Base-by-base conservation (phyloP, 1,140 invertebrate species). In the Oscheius sp. region DNA sequence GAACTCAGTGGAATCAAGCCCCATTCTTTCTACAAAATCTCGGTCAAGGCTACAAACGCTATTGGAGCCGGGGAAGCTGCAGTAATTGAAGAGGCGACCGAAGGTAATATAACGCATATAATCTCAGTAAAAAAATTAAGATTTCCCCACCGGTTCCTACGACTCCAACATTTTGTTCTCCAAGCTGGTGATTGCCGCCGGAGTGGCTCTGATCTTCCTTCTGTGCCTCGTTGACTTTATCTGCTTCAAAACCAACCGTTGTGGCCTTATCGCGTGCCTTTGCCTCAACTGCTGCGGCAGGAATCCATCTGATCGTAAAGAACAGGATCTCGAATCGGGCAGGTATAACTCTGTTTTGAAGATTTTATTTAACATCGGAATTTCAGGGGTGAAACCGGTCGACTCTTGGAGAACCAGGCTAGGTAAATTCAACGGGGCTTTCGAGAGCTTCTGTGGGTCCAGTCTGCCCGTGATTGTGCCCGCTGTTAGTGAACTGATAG, bases 261-360 rank as follows among this genome's bases (percentile, higher is more conserved):
- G 71, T 49, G 71, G 71, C 3, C 35, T 73, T 2, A 45, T 73
- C 36, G 65, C 71, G 7, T 73, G 71, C 46, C 49, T 73, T 13
- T 73, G 71, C 34, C 34, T 69, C 29, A 73, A 73, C 34, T 28
- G 65, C 29, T 73, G 62, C 32, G 71, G 71, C 20, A 52, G 55
- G 46, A 52, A 34, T 26, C 13, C 10, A 10, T 28, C 63, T n/a
- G 45, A 31, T 23, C 35, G n/a, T 7, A 73, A 68, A 20, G 45
- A 69, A 28, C 68, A 42, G 42, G 71, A 73, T 45, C 36, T 73
- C 34, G 68, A 71, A 29, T 31, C 68, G 10, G 68, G 68, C 42
- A 62, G 68, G 68, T 71, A 61, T 38, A 61, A 62, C 42, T 34
- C 29, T 38, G 26, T 71, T 61, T 36, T 36, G 3, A 20, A 35